Evolutionary conservation across 2,113 vertebrate species (phyloP).

Genomic region (Dasyprocta punctata): DNA sequence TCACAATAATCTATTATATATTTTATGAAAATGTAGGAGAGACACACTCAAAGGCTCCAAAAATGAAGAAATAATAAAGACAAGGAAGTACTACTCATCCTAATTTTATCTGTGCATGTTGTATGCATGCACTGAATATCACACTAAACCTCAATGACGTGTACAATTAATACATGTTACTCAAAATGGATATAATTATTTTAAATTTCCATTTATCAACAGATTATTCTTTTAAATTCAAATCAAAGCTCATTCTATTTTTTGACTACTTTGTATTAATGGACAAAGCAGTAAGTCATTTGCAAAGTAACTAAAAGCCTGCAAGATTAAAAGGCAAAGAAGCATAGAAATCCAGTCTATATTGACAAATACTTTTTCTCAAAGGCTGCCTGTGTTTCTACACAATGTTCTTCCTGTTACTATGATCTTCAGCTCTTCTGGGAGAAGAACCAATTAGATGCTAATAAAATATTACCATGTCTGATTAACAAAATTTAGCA

Average conservation of each 20-base stretch:
- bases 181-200: neutral
- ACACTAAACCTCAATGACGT: neutral
- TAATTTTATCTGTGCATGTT: neutral
- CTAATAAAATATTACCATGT: neutral
- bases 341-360: neutral
- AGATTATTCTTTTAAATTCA: neutral
- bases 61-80: neutral
- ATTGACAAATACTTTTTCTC: neutral
- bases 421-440: constrained; percentile 10
- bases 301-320: neutral
- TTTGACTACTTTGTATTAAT: neutral
- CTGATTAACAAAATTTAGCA: neutral
- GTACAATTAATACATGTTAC: neutral
- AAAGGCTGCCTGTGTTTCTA: neutral
- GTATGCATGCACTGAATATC: neutral
- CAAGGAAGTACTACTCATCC: neutral
- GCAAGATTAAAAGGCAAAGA: neutral
- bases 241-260: constrained; percentile 40
- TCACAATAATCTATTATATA: neutral
- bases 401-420: neutral
- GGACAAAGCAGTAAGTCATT: neutral
- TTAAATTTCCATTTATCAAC: neutral
- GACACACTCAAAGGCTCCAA: neutral
- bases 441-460: neutral
- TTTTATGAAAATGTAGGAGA: neutral